Conservation (phyloP, 37 sponge, comb jelly and placozoan species). For the Eunapius fragilis region DNA sequence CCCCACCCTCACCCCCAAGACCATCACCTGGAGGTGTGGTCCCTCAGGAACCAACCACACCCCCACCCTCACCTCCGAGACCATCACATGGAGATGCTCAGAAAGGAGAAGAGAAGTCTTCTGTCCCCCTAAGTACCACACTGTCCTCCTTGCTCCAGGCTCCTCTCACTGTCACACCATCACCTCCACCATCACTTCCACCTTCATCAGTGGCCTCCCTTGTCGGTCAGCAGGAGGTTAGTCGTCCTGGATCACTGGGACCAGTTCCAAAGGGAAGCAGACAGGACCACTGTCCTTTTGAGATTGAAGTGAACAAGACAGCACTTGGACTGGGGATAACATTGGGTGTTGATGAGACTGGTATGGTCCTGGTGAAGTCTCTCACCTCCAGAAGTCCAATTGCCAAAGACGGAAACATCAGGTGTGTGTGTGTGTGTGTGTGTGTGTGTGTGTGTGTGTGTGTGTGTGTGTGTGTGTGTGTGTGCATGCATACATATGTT, state of each 20-base stretch:
- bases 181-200: neutral
- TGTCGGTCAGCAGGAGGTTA: neutral
- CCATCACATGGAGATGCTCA: neutral
- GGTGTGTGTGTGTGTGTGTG: constrained; percentile 41
- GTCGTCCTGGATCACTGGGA: constrained; percentile 16
- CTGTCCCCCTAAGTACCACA: neutral
- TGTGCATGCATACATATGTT: neutral
- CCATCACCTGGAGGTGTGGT: neutral
- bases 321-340: constrained; percentile 65
- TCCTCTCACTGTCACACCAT: no score
- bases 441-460: neutral
- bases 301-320: constrained; percentile 65
- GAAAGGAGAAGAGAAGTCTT: neutral
- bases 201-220: no score
- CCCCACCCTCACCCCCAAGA: neutral
- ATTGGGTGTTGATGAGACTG: constrained; percentile 25
- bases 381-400: constrained; percentile 52
- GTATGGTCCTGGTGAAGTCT: constrained; percentile 53
- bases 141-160: no score
- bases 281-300: constrained; percentile 58
- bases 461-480: constrained; percentile 11
- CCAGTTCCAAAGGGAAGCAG: constrained; percentile 42
- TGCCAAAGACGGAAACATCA: constrained; percentile 69
- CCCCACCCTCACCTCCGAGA: constrained; percentile 7
- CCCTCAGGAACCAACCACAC: neutral